Conservation (phyloP, 2,797 vertebrate species). For the Lagodon rhomboides region DNA sequence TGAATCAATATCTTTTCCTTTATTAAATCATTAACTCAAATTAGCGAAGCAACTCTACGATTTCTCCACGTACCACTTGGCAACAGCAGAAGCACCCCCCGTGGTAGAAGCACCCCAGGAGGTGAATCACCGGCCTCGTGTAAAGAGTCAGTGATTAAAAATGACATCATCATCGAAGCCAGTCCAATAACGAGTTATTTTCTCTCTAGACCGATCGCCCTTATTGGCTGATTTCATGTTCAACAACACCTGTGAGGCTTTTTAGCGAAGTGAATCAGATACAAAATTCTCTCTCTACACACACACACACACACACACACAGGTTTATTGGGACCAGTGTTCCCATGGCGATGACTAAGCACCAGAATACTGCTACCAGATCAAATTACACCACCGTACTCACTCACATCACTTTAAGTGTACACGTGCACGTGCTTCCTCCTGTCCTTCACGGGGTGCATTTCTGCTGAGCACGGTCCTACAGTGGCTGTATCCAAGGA, state of each 20-base stretch:
- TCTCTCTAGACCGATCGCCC: slow-evolving; percentile 13
- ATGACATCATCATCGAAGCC: neutral
- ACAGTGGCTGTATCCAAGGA: slow-evolving; percentile 24
- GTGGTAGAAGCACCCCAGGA: no score
- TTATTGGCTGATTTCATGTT: slow-evolving; percentile 35
- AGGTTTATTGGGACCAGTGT: slow-evolving; percentile 47
- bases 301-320: slow-evolving; percentile 21
- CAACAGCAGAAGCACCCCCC: no score
- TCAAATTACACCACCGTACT: slow-evolving; percentile 55
- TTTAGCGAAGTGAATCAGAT: slow-evolving; percentile 21
- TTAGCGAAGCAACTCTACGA: no score
- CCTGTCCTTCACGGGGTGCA: slow-evolving; percentile 52
- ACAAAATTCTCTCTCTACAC: slow-evolving; percentile 14
- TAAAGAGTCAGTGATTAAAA: neutral
- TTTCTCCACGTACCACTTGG: no score
- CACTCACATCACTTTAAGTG: slow-evolving; percentile 35
- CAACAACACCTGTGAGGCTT: slow-evolving; percentile 32
- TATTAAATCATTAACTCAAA: no score
- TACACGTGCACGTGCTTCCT: slow-evolving; percentile 46
- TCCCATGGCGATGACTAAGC: slow-evolving; percentile 64
- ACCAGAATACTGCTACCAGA: slow-evolving; percentile 47
- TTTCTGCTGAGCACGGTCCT: slow-evolving; percentile 56
- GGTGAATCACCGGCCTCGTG: neutral
- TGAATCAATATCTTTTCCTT: no score
- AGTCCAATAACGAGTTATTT: slow-evolving; percentile 41